Conservation (phyloP, 2,888 invertebrate genomes). For the Polia nebulosa region DNA sequence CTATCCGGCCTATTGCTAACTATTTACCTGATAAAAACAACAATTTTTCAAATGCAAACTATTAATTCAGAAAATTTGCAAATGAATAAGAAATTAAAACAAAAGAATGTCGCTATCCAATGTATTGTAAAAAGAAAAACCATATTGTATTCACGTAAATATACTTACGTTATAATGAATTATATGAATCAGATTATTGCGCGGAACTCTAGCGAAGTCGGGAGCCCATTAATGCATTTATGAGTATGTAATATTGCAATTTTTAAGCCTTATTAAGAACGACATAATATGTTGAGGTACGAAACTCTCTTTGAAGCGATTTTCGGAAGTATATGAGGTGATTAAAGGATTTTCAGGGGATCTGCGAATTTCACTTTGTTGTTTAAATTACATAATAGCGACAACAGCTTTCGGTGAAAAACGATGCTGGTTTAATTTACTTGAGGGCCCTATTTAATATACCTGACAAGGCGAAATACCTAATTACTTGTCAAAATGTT, state of each 20-base stretch:
- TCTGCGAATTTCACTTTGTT: conserved; percentile 23
- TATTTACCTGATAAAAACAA: too few relatives aligned
- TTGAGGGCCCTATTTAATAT: neutral
- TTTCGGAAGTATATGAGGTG: conserved; percentile 42
- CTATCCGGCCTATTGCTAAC: too few relatives aligned
- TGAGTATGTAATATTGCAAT: conserved; percentile 49
- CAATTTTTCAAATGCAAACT: neutral
- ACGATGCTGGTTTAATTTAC: neutral
- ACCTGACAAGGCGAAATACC: too few relatives aligned
- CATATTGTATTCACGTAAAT: neutral
- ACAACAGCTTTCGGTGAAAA: conserved; percentile 10
- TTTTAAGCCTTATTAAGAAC: conserved; percentile 54
- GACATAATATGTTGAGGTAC: conserved; percentile 24
- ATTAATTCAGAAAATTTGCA: too few relatives aligned
- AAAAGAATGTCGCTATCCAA: neutral
- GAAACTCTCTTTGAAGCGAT: conserved; percentile 38
- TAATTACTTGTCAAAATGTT: too few relatives aligned
- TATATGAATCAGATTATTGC: conserved; percentile 38
- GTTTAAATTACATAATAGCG: conserved; percentile 14
- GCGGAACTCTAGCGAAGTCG: conserved; percentile 11
- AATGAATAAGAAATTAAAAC: neutral
- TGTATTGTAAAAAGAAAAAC: conserved; percentile 4
- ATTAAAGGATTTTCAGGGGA: conserved; percentile 48
- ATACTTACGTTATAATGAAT: conserved; percentile 22
- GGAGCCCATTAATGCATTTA: conserved; percentile 38